Evolutionary conservation across 2,113 vertebrate species (phyloP).

Genomic region (Pangasianodon gigas): DNA sequence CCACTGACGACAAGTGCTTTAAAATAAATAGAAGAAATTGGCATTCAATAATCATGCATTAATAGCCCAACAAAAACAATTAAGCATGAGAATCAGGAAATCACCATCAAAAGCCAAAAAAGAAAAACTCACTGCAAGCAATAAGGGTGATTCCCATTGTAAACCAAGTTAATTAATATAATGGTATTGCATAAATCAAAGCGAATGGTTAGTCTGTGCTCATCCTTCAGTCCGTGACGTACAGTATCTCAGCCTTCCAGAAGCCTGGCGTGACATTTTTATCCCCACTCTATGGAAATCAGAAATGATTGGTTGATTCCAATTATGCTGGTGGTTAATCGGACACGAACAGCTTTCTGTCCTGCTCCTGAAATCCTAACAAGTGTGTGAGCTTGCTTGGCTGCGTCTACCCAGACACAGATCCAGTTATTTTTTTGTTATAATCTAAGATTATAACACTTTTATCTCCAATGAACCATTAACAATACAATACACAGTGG

Average conservation of each 20-base stretch:
- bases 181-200: neutral
- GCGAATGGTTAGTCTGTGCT: neutral
- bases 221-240: neutral
- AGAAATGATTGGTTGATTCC: constrained; percentile 8
- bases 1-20: neutral
- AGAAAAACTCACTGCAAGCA: neutral
- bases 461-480: neutral
- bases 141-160: neutral
- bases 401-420: constrained; percentile 44
- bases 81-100: neutral
- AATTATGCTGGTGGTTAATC: constrained; percentile 4
- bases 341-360: neutral
- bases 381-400: neutral
- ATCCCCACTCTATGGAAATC: neutral
- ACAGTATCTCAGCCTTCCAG: constrained; percentile 4
- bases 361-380: neutral
- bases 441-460: neutral
- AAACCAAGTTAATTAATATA: neutral
- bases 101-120: neutral
- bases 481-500: neutral
- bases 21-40: neutral
- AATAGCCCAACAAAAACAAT: neutral
- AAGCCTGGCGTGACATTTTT: neutral
- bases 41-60: neutral
- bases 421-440: neutral